Evolutionary conservation across 2,888 invertebrate species (phyloP).

Genomic region (Leptothorax acervorum): DNA sequence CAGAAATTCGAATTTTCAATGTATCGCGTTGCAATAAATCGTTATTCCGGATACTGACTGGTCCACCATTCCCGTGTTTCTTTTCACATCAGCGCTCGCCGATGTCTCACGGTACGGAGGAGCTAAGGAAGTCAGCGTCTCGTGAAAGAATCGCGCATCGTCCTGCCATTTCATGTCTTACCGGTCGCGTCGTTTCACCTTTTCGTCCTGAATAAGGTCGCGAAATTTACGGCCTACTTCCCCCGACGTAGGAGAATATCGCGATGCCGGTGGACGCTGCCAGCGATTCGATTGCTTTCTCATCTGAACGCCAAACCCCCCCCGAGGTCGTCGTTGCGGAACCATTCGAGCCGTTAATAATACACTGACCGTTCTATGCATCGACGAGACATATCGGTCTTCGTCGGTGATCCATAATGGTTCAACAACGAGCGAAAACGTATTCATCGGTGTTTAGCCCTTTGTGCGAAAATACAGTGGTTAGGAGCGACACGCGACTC

Average conservation of each 20-base stretch:
- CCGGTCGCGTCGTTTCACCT: constrained; percentile 45
- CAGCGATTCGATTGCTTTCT: constrained; percentile 71
- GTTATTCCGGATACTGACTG: constrained; percentile 46
- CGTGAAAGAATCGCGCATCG: constrained; percentile 61
- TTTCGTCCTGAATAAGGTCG: constrained; percentile 70
- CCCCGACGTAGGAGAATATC: constrained; percentile 54
- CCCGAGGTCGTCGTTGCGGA: constrained; percentile 48
- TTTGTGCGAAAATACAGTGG: constrained; percentile 39
- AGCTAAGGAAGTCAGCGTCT: constrained; percentile 58
- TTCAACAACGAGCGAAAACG: constrained; percentile 28
- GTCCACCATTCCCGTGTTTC: constrained; percentile 50
- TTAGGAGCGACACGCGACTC: constrained; percentile 11
- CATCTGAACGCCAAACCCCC: constrained; percentile 60
- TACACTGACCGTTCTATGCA: constrained; percentile 57
- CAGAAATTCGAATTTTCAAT: background rate
- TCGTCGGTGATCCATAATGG: constrained; percentile 6
- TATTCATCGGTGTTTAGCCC: constrained; percentile 53
- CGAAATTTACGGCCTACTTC: constrained; percentile 76
- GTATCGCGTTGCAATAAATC: constrained; percentile 11
- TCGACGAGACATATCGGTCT: constrained; percentile 14
- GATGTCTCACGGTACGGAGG: constrained; percentile 51
- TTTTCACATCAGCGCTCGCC: constrained; percentile 57
- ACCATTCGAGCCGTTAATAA: constrained; percentile 67
- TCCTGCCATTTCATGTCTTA: constrained; percentile 53
- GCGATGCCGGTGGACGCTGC: constrained; percentile 54